These are phyloP conservation scores for Agrilus cyanescens DNA, from an alignment of 2,888 invertebrate genomes.

Conservation along the genomic window DNA sequence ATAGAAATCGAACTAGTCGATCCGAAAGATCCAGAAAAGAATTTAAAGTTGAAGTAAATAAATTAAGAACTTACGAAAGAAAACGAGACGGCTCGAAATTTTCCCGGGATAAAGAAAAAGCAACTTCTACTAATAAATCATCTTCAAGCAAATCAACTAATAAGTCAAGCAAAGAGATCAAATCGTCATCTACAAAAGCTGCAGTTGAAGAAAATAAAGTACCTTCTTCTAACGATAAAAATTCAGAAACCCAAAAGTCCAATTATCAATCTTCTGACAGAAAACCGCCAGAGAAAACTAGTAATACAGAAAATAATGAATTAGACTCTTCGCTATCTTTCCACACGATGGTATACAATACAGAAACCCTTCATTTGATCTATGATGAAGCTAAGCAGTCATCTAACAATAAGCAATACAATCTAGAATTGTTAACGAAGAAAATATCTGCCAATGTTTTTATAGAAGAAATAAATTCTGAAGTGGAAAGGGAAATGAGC, in stretches of 20 bases:
- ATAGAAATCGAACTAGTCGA: neutral
- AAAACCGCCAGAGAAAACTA: no score
- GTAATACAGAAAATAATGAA: neutral
- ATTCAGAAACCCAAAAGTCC: no score
- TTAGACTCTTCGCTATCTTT: slow-evolving; percentile 5
- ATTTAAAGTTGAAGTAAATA: neutral
- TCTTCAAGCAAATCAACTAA: no score
- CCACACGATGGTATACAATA: slow-evolving; percentile 8
- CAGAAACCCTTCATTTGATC: slow-evolving; percentile 10
- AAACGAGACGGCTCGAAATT: neutral
- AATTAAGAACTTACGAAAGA: neutral
- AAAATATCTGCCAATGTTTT: slow-evolving; percentile 21
- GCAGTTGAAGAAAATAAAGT: no score
- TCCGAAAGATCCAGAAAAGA: neutral
- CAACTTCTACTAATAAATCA: no score
- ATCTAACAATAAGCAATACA: slow-evolving; percentile 16
- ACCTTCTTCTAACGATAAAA: no score
- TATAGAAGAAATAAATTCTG: slow-evolving; percentile 19
- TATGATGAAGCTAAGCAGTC: slow-evolving; percentile 11
- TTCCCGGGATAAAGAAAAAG: neutral
- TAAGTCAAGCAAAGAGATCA: no score
- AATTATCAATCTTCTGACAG: neutral
- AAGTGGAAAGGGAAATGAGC: slow-evolving; percentile 18
- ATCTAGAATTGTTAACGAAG: slow-evolving; percentile 16
- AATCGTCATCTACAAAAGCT: no score